Evolutionary conservation across 2,113 vertebrate species (phyloP).

Genomic region (Origma solitaria): DNA sequence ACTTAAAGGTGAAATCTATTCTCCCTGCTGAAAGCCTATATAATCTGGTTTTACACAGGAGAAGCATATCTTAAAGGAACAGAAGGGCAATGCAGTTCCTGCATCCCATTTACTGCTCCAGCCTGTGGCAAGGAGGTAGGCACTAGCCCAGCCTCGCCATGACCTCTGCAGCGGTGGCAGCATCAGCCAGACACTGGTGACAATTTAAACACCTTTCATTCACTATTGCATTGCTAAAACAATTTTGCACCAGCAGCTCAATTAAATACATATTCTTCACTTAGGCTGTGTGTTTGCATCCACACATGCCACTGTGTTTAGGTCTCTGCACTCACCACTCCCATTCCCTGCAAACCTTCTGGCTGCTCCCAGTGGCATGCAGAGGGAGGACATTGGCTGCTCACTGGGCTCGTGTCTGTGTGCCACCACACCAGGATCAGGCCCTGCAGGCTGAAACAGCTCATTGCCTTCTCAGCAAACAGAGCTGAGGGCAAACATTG

Average conservation of each 20-base stretch:
- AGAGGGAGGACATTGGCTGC: background rate
- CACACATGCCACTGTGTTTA: background rate
- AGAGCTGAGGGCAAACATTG: conserved; percentile 9
- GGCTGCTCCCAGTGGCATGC: background rate
- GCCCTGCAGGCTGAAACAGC: background rate
- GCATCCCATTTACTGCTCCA: background rate
- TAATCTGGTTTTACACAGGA: background rate
- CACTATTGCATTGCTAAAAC: background rate
- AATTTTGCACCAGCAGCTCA: background rate
- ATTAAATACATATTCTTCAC: background rate
- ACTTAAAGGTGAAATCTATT: conserved; percentile 42
- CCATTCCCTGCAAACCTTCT: background rate
- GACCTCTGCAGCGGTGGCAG: background rate
- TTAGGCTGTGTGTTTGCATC: background rate
- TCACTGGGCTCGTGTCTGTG: background rate
- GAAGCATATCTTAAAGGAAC: background rate
- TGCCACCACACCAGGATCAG: background rate
- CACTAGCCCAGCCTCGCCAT: background rate
- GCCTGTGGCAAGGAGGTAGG: background rate
- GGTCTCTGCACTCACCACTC: background rate
- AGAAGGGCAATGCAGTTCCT: fast-evolving
- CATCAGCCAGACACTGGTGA: background rate
- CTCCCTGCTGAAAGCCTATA: background rate
- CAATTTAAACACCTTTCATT: background rate
- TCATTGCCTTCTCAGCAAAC: background rate